These are phyloP conservation scores for Glossosoma conforme DNA, from an alignment of 1,140 invertebrate species.

Conservation along the genomic window DNA sequence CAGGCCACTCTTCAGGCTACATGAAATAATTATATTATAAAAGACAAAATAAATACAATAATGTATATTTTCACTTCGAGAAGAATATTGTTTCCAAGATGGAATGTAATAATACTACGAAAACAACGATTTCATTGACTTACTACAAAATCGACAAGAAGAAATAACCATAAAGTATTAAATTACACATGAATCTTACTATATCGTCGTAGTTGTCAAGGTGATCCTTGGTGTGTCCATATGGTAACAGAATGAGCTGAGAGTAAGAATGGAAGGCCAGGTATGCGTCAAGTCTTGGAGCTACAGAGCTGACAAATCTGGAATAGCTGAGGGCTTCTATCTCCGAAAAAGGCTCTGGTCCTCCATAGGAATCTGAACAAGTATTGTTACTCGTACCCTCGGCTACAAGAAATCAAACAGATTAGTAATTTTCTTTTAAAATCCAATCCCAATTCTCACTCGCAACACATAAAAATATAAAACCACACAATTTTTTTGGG, in stretches of 20 bases:
- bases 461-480: not conserved
- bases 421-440: conserved; percentile 6
- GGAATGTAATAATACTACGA: no score
- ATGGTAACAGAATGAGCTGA: conserved; percentile 55
- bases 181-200: conserved; percentile 44
- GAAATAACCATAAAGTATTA: not conserved
- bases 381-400: conserved; percentile 53
- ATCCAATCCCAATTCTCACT: not conserved
- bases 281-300: conserved; percentile 47
- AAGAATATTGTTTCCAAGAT: no score
- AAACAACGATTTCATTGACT: no score
- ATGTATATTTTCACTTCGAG: no score
- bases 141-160: not conserved
- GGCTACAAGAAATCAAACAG: conserved; percentile 42
- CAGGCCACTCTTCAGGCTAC: no score
- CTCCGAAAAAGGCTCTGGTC: conserved; percentile 61
- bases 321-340: conserved; percentile 53
- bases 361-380: conserved; percentile 59
- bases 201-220: conserved; percentile 56
- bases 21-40: no score
- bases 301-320: conserved; percentile 41
- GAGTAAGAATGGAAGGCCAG: conserved; percentile 56
- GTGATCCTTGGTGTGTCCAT: conserved; percentile 45
- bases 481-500: no score
- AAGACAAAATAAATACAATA: no score